Evolutionary conservation across 2,888 invertebrate species (phyloP).

Genomic region (Heliconius sara): DNA sequence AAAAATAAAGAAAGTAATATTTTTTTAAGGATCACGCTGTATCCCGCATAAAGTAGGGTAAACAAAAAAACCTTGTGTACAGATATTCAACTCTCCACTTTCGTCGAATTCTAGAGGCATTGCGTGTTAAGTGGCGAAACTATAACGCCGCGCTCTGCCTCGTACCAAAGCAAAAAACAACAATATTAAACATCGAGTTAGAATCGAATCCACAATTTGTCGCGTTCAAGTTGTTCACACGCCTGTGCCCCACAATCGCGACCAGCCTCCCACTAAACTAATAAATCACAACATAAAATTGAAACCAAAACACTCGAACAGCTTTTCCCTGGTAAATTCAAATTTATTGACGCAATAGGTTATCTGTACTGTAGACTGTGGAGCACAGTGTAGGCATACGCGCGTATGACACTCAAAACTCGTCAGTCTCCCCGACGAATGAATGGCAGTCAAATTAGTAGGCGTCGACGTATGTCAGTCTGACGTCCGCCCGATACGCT

Average conservation of each 20-base stretch:
- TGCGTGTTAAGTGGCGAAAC: too few relatives aligned
- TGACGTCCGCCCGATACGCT: constrained; percentile 29
- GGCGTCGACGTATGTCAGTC: constrained; percentile 36
- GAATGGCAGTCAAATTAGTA: constrained; percentile 44
- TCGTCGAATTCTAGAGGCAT: too few relatives aligned
- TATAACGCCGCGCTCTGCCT: too few relatives aligned
- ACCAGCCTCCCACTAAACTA: background rate
- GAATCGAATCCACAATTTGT: too few relatives aligned
- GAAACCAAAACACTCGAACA: background rate
- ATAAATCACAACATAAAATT: constrained; percentile 9
- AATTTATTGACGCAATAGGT: constrained; percentile 14
- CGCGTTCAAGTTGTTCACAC: too few relatives aligned
- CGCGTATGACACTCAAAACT: constrained; percentile 24
- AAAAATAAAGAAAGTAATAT: too few relatives aligned
- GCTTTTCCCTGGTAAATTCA: background rate
- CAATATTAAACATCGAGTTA: too few relatives aligned
- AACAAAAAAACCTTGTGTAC: background rate
- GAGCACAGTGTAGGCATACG: background rate
- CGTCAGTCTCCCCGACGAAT: constrained; percentile 33
- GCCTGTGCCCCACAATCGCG: too few relatives aligned
- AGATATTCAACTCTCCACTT: background rate
- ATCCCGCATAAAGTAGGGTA: background rate
- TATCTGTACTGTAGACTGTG: background rate
- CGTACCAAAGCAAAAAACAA: too few relatives aligned
- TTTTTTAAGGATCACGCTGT: background rate